A percentile compares a stretch with the other conserved stretches of the same genome.
These are phyloP conservation scores for Parambassis ranga DNA, from an alignment of 2,797 vertebrate species.

Conservation along the genomic window DNA sequence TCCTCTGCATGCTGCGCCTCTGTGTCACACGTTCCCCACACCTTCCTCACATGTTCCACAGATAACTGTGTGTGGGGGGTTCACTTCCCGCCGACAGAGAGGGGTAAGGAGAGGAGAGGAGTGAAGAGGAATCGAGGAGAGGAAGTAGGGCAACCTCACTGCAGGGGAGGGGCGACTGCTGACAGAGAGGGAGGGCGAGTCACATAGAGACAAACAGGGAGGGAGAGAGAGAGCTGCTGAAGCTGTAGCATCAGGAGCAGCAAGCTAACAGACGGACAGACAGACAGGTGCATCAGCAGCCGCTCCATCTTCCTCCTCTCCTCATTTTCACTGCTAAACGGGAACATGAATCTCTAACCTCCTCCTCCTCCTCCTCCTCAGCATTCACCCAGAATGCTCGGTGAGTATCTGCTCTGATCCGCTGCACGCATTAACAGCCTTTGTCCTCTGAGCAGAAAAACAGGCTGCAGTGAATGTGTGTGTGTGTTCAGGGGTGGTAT, in stretches of 20 bases:
- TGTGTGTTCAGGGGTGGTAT: slow-evolving; percentile 4
- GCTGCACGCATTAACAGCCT: slow-evolving; percentile 53
- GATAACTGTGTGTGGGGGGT: no score
- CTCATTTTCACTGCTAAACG: slow-evolving; percentile 27
- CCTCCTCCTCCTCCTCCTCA: slow-evolving; percentile 15
- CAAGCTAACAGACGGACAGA: slow-evolving; percentile 23
- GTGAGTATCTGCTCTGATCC: no score
- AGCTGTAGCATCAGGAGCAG: slow-evolving; percentile 30
- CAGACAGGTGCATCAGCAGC: slow-evolving; percentile 21
- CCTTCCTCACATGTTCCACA: no score
- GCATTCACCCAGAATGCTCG: slow-evolving; percentile 65
- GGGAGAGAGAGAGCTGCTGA: slow-evolving; percentile 13
- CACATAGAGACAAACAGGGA: slow-evolving; percentile 25
- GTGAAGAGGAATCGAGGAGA: slow-evolving; percentile 4
- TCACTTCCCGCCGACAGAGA: no score
- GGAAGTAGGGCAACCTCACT: slow-evolving; percentile 67
- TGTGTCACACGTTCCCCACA: no score
- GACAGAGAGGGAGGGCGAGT: slow-evolving; percentile 32
- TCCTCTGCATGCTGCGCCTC: no score
- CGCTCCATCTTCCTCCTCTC: slow-evolving; percentile 38
- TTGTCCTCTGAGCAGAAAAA: slow-evolving; percentile 56
- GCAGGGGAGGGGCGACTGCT: slow-evolving; percentile 66
- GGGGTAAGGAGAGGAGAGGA: background rate
- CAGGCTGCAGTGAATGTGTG: slow-evolving; percentile 28
- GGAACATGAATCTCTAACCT: slow-evolving; percentile 40